Evolutionary conservation across 2,113 vertebrate genomes (phyloP).

Genomic region (Prinia subflava): DNA sequence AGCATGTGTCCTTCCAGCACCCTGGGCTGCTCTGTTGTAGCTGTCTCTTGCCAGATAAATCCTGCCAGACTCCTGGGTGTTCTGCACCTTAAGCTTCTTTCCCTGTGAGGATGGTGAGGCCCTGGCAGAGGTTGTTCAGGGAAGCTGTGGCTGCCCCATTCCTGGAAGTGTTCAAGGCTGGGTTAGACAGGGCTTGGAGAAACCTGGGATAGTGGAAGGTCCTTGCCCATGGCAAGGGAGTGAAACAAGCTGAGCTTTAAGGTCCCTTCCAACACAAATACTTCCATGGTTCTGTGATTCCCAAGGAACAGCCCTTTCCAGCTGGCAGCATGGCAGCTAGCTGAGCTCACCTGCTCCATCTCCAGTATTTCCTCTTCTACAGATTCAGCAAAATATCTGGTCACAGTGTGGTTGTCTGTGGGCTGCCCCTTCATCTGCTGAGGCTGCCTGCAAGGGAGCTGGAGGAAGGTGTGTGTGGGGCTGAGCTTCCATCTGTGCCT

Average conservation of each 20-base stretch:
- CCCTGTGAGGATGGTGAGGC: background rate
- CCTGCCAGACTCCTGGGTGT: background rate
- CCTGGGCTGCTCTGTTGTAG: background rate
- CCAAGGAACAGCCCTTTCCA: background rate
- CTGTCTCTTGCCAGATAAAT: background rate
- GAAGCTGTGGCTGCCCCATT: background rate
- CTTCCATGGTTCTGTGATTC: background rate
- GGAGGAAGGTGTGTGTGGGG: background rate
- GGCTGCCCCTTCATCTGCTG: background rate
- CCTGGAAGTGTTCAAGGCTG: background rate
- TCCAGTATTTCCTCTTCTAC: background rate
- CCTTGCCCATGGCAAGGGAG: background rate
- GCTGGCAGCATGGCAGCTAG: accelerated
- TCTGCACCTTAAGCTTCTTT: background rate
- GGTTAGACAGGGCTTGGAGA: background rate
- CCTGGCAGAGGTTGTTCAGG: background rate
- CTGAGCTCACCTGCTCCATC: background rate
- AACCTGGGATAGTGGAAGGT: accelerated
- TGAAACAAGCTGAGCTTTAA: background rate
- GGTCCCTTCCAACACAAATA: background rate
- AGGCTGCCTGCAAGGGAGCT: background rate
- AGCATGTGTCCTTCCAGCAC: background rate
- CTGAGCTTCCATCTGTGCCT: background rate
- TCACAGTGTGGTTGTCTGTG: background rate
- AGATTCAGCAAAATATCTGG: background rate